Conservation (phyloP, 2,113 vertebrate genomes). For the Chaetodon trifascialis region DNA sequence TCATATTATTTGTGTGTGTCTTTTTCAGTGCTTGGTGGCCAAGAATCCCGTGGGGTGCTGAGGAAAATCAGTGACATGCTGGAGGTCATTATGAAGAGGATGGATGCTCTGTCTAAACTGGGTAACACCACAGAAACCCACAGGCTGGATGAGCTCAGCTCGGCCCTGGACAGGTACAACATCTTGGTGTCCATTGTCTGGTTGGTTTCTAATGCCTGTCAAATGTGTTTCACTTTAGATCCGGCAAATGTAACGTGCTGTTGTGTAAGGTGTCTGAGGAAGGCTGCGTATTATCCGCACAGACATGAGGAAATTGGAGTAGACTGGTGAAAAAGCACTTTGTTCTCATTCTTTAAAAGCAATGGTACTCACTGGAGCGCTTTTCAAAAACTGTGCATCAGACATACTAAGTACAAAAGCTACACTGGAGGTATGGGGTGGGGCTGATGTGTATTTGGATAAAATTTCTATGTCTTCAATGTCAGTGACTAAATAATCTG, state of each 20-base stretch:
- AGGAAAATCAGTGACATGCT: constrained; percentile 96
- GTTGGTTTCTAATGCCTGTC: neutral
- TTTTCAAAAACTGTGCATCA: neutral
- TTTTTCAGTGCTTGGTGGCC: constrained; percentile 86
- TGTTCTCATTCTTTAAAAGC: neutral
- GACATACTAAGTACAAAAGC: neutral
- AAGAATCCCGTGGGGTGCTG: constrained; percentile 93
- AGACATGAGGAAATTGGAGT: neutral
- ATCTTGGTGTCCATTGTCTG: neutral
- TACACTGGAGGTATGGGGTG: neutral
- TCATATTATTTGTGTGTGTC: neutral
- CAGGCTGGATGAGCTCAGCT: constrained; percentile 85
- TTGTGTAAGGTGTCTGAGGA: neutral
- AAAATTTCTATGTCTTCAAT: neutral
- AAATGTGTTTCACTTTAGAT: neutral
- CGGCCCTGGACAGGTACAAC: constrained; percentile 89
- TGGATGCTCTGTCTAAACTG: constrained; percentile 92
- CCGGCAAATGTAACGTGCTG: neutral
- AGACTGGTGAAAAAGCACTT: neutral
- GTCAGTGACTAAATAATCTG: neutral
- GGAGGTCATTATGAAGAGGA: constrained; percentile 94
- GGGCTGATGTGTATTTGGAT: neutral
- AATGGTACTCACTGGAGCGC: neutral
- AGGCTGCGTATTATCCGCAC: neutral
- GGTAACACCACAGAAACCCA: constrained; percentile 89